Evolutionary conservation across 2,113 vertebrate species (phyloP).

Genomic region (Toxotes jaculatrix): DNA sequence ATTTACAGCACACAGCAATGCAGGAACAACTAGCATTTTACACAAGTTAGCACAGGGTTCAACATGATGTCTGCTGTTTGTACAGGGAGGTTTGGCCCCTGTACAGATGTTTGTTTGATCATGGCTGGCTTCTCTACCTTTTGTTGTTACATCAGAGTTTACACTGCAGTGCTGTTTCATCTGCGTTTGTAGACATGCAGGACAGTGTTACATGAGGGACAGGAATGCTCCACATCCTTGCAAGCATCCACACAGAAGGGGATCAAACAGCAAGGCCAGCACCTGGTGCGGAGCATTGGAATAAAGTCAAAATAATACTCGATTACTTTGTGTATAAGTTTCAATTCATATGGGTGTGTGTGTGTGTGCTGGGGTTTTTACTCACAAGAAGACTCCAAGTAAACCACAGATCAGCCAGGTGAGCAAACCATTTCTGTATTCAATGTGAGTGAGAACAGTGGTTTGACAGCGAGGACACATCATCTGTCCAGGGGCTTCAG

Average conservation of each 20-base stretch:
- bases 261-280: slow-evolving; percentile 88
- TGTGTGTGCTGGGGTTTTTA: slow-evolving; percentile 4
- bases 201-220: slow-evolving; percentile 83
- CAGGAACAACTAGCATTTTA: no score
- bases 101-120: background rate
- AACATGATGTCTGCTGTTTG: background rate
- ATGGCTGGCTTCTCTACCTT: background rate
- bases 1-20: background rate
- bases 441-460: slow-evolving; percentile 45
- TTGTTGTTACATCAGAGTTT: background rate
- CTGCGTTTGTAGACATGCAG: slow-evolving; percentile 85
- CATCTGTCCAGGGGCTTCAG: slow-evolving; percentile 49
- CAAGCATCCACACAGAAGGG: slow-evolving; percentile 89
- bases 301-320: background rate
- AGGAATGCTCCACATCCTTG: slow-evolving; percentile 90
- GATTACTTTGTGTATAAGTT: background rate
- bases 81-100: background rate
- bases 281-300: slow-evolving; percentile 73
- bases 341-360: background rate
- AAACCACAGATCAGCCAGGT: slow-evolving; percentile 68
- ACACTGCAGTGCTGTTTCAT: slow-evolving; percentile 35
- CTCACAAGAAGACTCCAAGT: slow-evolving; percentile 54
- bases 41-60: background rate
- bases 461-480: slow-evolving; percentile 69
- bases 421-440: slow-evolving; percentile 46